These are phyloP conservation scores for Augiades crinisus DNA, from an alignment of 2,888 invertebrate genomes.

Conservation along the genomic window DNA sequence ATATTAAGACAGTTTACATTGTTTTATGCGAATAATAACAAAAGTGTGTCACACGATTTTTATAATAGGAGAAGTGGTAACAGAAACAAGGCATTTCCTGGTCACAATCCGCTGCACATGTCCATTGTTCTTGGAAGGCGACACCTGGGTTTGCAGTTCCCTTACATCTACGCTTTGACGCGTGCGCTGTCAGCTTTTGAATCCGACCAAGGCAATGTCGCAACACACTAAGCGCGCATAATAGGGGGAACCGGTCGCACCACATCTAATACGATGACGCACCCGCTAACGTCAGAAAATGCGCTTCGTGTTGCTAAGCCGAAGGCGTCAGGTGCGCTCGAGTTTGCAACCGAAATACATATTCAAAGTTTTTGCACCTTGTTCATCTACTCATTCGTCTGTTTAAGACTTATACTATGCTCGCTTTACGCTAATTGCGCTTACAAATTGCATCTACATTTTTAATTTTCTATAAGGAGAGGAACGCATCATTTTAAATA, in stretches of 20 bases:
- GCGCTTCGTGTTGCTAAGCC: conserved; percentile 40
- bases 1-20: background rate
- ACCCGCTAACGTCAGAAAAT: conserved; percentile 53
- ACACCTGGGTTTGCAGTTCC: conserved; percentile 52
- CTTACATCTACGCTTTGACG: conserved; percentile 39
- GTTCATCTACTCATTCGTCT: background rate
- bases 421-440: too few relatives aligned
- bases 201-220: conserved; percentile 55
- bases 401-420: background rate
- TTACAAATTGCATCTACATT: too few relatives aligned
- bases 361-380: too few relatives aligned
- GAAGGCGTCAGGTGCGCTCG: conserved; percentile 8
- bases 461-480: too few relatives aligned
- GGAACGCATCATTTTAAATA: too few relatives aligned
- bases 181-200: conserved; percentile 56
- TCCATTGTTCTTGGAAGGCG: conserved; percentile 63
- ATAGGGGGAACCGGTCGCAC: conserved; percentile 64
- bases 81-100: conserved; percentile 33
- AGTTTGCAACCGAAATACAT: conserved; percentile 7
- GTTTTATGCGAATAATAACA: conserved; percentile 4
- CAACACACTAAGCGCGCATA: conserved; percentile 59
- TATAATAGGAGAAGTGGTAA: conserved; percentile 4
- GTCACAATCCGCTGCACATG: conserved; percentile 42
- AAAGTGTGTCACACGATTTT: conserved; percentile 8
- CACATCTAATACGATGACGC: conserved; percentile 49